Evolutionary conservation across 2,113 vertebrate genomes (phyloP).

Genomic region (Antigone vipio): DNA sequence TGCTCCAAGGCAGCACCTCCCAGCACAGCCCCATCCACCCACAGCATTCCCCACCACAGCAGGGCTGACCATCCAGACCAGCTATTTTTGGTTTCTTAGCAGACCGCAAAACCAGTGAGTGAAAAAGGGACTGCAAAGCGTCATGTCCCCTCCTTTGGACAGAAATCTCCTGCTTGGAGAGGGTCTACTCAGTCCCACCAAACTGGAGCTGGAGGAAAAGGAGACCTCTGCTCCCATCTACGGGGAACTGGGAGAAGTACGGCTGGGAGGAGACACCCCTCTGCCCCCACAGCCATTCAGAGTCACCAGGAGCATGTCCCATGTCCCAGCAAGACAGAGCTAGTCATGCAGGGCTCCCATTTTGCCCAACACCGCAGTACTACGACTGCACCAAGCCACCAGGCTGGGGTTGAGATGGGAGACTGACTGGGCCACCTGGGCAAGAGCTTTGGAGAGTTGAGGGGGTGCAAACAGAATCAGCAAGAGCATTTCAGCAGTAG

Average conservation of each 20-base stretch:
- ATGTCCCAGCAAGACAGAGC: neutral
- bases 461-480: neutral
- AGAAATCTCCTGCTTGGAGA: neutral
- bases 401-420: fast-evolving
- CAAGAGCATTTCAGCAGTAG: neutral
- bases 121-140: neutral
- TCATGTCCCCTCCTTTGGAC: neutral
- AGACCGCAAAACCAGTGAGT: neutral
- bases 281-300: neutral
- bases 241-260: conserved; percentile 9
- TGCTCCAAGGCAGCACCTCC: neutral
- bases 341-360: neutral
- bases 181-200: neutral
- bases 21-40: fast-evolving
- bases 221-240: conserved; percentile 56
- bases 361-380: fast-evolving
- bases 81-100: neutral
- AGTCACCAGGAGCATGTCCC: neutral
- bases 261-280: neutral
- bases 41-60: fast-evolving
- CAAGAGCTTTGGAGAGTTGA: neutral
- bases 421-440: neutral
- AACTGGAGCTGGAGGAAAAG: neutral
- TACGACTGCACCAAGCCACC: neutral
- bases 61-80: neutral